Base-by-base conservation (phyloP, 2,113 vertebrate genomes). In the Pteronura brasiliensis region DNA sequence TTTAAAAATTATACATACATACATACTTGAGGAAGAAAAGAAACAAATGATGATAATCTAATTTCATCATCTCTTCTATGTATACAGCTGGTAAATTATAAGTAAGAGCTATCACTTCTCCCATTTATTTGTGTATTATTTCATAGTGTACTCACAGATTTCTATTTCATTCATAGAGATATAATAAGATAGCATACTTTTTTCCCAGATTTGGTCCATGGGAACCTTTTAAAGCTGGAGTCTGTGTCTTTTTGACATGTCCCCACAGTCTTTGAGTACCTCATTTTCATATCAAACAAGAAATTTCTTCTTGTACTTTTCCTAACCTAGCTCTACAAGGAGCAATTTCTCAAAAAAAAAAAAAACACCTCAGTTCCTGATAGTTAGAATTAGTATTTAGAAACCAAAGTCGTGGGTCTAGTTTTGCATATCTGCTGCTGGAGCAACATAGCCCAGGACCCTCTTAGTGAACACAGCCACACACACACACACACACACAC, bases 381-480 rank as follows among this genome's bases (percentile, higher is more conserved):
- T 31, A 79, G 15, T 71, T 67, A 69, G 34, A 47, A 61, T 25
- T 84, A 88, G 23, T 77, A 18, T 57, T 84, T 59, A 91, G 44
- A 96, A 89, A 76, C 4, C 12, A 89, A 76, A 23, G 69, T 74
- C 15, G 3, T 34, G 52, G 34, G 3, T 44, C 18, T 71, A 44
- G 25, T 11, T 79, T 39, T 57, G 61, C 17, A 57, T 79, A 57
- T 29, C 39, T 65, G 36, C 2, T 42, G 2, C 12, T n/a, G 18
- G 0, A 67, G 4, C 55, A 36, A 21, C 14, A 63, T 4, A 59
- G 6, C 21, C 9, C 49, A 0, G 3, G 1, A 20, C 39, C 9
- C 7, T 57, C 10, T 36, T 67, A 59, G 8, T 39, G 39, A 83
- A 52, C 8, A 79, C 5, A 67, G 14, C 36, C 34, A 18, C 7